These are phyloP conservation scores for Hartigia nigra DNA, from an alignment of 2,888 invertebrate species.

Conservation along the genomic window DNA sequence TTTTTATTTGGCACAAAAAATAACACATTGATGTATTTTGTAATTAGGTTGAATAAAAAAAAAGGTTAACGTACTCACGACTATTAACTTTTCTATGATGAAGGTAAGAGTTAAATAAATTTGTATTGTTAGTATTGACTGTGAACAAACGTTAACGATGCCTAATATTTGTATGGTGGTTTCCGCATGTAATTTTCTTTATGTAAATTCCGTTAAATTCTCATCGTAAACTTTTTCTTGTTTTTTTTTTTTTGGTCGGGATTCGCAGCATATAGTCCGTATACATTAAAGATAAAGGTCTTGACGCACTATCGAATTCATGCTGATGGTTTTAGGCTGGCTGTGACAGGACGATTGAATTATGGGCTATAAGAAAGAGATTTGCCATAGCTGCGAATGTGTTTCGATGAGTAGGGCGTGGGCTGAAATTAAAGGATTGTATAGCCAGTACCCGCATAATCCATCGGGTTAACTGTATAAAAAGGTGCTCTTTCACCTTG, in stretches of 20 bases:
- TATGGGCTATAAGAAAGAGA: background rate
- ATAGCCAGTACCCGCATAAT: conserved; percentile 24
- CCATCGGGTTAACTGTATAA: conserved; percentile 16
- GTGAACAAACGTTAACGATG: background rate
- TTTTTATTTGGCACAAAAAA: background rate
- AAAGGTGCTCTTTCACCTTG: conserved; percentile 5
- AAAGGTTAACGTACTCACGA: background rate
- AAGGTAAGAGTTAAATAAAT: background rate
- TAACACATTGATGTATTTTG: background rate
- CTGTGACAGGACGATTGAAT: background rate
- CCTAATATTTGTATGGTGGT: background rate
- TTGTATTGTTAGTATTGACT: background rate
- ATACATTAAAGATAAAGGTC: background rate
- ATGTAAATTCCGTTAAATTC: background rate
- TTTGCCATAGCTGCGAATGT: background rate
- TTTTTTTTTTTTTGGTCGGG: background rate
- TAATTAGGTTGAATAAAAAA: background rate
- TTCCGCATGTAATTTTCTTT: background rate
- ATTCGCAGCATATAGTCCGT: background rate
- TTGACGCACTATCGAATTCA: background rate
- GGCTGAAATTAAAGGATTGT: conserved; percentile 18
- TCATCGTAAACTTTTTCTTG: too few species aligned
- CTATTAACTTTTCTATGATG: too few species aligned
- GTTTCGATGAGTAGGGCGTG: conserved; percentile 9
- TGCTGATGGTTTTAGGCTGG: background rate